A percentile compares a stretch with the other conserved stretches of the same genome.
These are phyloP conservation scores for Gymnocypris eckloni DNA, from an alignment of 2,797 vertebrate genomes.

Conservation along the genomic window DNA sequence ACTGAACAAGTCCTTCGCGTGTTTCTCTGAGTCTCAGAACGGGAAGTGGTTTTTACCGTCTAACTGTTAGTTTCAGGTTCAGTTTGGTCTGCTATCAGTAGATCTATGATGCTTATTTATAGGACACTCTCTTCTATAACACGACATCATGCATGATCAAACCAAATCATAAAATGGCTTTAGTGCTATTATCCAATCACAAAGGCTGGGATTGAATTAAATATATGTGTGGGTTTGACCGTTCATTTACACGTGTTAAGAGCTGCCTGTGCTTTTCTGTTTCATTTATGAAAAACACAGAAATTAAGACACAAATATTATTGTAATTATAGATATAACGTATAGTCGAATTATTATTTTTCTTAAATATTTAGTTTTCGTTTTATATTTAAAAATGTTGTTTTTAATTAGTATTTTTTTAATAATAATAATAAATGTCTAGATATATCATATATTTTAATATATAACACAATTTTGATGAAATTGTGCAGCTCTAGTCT, in stretches of 20 bases:
- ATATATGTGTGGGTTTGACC: neutral
- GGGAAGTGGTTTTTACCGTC: neutral
- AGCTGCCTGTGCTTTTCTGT: too few species aligned
- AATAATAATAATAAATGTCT: neutral
- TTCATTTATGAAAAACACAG: too few species aligned
- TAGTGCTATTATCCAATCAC: neutral
- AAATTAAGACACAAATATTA: neutral
- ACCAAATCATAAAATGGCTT: neutral
- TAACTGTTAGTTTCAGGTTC: neutral
- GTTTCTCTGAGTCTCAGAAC: neutral
- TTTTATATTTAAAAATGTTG: too few species aligned
- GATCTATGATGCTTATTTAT: neutral
- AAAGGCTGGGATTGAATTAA: neutral
- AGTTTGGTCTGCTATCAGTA: neutral
- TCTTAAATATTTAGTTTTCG: neutral
- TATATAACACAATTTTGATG: neutral
- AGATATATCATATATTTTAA: neutral
- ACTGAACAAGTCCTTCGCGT: neutral
- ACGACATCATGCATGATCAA: neutral
- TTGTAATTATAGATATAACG: neutral
- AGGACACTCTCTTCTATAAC: neutral
- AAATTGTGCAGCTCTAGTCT: too few species aligned
- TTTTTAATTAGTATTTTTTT: neutral
- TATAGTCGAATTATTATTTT: neutral
- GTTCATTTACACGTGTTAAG: too few species aligned